Conservation (phyloP, 1,140 invertebrate species). For the Neelides sp. region DNA sequence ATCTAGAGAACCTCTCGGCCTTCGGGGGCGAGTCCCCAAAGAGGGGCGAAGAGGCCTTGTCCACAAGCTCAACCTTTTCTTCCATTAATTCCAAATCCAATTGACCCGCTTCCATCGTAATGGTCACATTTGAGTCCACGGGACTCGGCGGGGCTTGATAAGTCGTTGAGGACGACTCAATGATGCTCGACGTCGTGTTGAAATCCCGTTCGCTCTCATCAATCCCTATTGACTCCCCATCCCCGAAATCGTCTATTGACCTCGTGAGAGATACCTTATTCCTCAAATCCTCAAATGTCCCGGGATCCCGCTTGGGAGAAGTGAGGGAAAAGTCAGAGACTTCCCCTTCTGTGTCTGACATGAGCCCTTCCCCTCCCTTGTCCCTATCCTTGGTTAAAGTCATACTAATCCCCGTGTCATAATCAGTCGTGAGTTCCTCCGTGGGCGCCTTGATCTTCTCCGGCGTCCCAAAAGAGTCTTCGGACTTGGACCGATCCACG, state of each 20-base stretch:
- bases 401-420: constrained; percentile 29
- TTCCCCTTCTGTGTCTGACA: constrained; percentile 28
- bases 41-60: constrained; percentile 24
- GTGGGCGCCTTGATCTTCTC: constrained; percentile 23
- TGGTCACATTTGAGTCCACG: constrained; percentile 15
- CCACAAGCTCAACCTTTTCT: constrained; percentile 9
- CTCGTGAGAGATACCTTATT: background rate
- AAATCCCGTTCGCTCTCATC: constrained; percentile 6
- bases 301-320: constrained; percentile 24
- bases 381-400: constrained; percentile 21
- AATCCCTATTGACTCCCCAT: constrained; percentile 2
- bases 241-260: constrained; percentile 16
- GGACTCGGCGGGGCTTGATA: constrained; percentile 19
- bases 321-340: constrained; percentile 25
- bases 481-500: constrained; percentile 27
- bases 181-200: background rate
- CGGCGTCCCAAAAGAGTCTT: constrained; percentile 26
- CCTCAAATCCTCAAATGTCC: background rate
- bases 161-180: constrained; percentile 6
- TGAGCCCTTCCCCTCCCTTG: constrained; percentile 8
- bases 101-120: constrained; percentile 14
- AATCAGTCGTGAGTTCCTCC: constrained; percentile 12
- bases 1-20: constrained; percentile 13
- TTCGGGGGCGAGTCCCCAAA: constrained; percentile 1
- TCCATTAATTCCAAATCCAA: constrained; percentile 19